Evolutionary conservation across 1,140 invertebrate genomes (phyloP).

Genomic region (Apis cerana): DNA sequence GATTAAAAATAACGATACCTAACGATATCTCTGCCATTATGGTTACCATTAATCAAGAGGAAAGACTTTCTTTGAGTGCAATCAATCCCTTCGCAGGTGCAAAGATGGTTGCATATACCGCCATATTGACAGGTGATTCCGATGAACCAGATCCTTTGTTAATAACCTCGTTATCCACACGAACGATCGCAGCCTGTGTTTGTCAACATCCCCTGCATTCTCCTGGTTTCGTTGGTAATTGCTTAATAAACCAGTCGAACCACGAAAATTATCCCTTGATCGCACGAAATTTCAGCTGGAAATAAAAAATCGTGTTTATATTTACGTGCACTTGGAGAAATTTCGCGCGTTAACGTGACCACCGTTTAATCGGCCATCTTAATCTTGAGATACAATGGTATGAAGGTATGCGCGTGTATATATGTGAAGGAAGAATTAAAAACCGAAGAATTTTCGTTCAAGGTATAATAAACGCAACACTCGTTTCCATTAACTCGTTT

Average conservation of each 20-base stretch:
- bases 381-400: background rate
- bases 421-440: no score
- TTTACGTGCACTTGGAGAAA: background rate
- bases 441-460: background rate
- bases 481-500: conserved; percentile 1
- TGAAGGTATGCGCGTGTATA: background rate
- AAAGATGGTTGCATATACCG: conserved; percentile 44
- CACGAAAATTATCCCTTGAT: conserved; percentile 2
- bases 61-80: conserved; percentile 14
- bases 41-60: conserved; percentile 34
- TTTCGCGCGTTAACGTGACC: conserved; percentile 20
- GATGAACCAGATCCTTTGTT: conserved; percentile 49
- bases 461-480: conserved; percentile 14
- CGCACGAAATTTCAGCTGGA: background rate
- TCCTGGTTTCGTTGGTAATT: conserved; percentile 7
- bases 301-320: background rate
- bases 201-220: conserved; percentile 23
- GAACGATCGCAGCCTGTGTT: background rate
- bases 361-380: conserved; percentile 1
- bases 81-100: conserved; percentile 56
- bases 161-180: conserved; percentile 61
- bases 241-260: conserved; percentile 12
- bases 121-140: conserved; percentile 64
- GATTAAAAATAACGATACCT: no score
- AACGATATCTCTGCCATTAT: no score